Percentiles rank a stretch among this genome's conserved stretches.
Evolutionary conservation across 2,797 vertebrate genomes (phyloP).

Genomic region (Cuculus canorus): DNA sequence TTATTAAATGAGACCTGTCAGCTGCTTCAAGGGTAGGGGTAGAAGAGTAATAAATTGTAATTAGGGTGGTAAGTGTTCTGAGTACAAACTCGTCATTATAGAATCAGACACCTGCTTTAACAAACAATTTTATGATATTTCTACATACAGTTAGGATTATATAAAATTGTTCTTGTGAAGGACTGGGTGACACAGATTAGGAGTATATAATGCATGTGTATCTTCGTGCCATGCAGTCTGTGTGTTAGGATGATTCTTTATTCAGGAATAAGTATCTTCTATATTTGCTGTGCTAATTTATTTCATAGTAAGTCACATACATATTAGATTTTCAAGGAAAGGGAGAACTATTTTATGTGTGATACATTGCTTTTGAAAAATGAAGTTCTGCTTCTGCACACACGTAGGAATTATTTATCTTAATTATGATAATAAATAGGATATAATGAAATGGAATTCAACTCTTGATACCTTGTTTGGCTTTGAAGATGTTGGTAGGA

Average conservation of each 20-base stretch:
- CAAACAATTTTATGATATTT: background rate
- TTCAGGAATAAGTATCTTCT: background rate
- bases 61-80: background rate
- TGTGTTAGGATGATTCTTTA: background rate
- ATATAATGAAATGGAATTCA: background rate
- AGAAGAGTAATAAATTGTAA: background rate
- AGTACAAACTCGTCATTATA: background rate
- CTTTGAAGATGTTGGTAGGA: background rate
- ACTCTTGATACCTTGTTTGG: background rate
- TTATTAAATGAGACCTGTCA: background rate
- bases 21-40: background rate
- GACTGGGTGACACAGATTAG: background rate
- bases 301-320: background rate
- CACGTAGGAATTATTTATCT: background rate
- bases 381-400: background rate
- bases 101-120: background rate
- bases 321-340: background rate
- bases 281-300: background rate
- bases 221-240: background rate
- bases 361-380: background rate
- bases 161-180: background rate
- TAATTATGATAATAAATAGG: too few species aligned
- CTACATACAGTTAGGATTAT: background rate
- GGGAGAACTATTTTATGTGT: background rate
- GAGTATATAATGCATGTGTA: accelerated